Conservation (phyloP, 2,113 vertebrate genomes). For the Centropristis striata region DNA sequence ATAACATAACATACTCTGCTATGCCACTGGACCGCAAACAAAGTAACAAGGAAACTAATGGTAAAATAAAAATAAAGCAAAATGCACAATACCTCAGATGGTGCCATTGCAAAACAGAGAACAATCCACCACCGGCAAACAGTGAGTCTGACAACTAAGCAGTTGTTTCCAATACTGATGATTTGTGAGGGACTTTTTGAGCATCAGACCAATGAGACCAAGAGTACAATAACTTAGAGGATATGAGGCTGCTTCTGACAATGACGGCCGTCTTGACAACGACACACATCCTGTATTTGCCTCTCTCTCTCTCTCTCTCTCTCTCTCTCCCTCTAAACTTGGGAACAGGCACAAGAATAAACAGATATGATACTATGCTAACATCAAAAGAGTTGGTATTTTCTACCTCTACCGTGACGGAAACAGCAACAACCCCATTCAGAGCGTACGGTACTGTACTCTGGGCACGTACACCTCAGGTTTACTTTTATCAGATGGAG, state of each 20-base stretch:
- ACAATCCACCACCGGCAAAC: constrained; percentile 1
- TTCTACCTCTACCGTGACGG: neutral
- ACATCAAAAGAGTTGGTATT: neutral
- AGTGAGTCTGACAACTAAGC: constrained; percentile 12
- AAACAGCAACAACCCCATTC: constrained; percentile 14
- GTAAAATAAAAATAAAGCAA: constrained; percentile 4
- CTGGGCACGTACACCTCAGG: constrained; percentile 32
- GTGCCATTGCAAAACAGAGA: constrained; percentile 36
- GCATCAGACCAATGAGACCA: constrained; percentile 1
- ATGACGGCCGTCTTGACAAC: constrained; percentile 1
- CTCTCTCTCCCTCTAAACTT: constrained; percentile 1
- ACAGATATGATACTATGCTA: constrained; percentile 1
- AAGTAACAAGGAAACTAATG: constrained; percentile 33
- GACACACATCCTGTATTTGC: constrained; percentile 61
- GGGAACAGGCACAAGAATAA: neutral
- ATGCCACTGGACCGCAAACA: constrained; percentile 18
- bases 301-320: neutral
- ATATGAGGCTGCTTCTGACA: constrained; percentile 51
- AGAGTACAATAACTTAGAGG: constrained; percentile 36
- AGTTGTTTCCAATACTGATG: constrained; percentile 14
- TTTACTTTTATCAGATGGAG: constrained; percentile 69
- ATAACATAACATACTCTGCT: constrained; percentile 23
- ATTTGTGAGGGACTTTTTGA: constrained; percentile 24
- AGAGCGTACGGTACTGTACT: neutral
- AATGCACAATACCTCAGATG: constrained; percentile 55